These are phyloP conservation scores for Drosophila bifasciata DNA, from an alignment of 1,140 invertebrate genomes.

Conservation along the genomic window DNA sequence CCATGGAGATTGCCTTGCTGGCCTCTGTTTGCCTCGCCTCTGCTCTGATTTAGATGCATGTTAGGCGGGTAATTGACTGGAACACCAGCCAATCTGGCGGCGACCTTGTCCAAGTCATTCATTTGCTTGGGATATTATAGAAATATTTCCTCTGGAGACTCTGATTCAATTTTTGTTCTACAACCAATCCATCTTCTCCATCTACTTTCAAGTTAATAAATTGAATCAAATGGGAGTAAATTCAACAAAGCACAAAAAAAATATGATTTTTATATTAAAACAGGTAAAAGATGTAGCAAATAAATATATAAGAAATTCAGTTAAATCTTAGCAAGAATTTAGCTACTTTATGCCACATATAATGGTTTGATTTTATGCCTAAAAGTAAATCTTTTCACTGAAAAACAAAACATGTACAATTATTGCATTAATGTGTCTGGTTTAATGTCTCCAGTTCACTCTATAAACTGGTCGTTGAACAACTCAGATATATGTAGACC, in stretches of 20 bases:
- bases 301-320: not conserved
- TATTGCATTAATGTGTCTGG: too few relatives aligned
- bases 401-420: too few relatives aligned
- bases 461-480: not conserved
- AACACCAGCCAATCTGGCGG: slow-evolving; percentile 45
- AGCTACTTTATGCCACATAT: not conserved
- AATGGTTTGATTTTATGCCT: too few relatives aligned
- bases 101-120: slow-evolving; percentile 43
- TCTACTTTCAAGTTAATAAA: slow-evolving; percentile 15
- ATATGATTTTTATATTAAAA: not conserved
- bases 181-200: slow-evolving; percentile 43
- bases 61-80: slow-evolving; percentile 59
- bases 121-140: slow-evolving; percentile 44
- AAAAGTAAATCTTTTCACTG: too few relatives aligned
- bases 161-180: slow-evolving; percentile 20
- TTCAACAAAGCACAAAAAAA: slow-evolving; percentile 7
- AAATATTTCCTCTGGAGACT: slow-evolving; percentile 43
- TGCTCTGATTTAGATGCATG: slow-evolving; percentile 45
- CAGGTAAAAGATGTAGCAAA: too few relatives aligned
- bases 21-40: slow-evolving; percentile 42
- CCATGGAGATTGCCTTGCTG: slow-evolving; percentile 48
- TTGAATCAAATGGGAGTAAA: slow-evolving; percentile 45
- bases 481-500: slow-evolving; percentile 29
- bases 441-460: too few relatives aligned
- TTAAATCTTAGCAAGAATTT: not conserved